A percentile compares a stretch with the other conserved stretches of the same genome.
Conservation (phyloP, 2,797 vertebrate genomes). For the Xenops minutus region DNA sequence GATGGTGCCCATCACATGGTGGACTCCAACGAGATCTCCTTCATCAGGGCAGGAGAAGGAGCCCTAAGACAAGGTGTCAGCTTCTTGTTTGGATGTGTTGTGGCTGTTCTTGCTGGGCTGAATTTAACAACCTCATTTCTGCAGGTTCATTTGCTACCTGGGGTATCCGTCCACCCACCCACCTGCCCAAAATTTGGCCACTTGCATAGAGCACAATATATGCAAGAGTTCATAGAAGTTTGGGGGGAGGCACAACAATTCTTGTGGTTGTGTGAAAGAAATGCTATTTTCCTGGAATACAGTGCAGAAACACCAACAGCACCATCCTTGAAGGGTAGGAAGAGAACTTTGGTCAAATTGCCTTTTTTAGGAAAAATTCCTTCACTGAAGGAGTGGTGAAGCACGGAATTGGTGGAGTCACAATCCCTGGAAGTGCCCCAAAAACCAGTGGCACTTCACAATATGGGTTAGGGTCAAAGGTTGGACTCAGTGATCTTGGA, state of each 20-base stretch:
- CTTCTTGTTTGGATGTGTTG: rapidly evolving
- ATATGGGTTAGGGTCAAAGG: not conserved
- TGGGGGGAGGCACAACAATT: not conserved
- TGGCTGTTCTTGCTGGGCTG: not conserved
- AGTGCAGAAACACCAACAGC: not conserved
- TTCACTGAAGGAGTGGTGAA: not conserved
- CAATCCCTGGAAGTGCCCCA: not conserved
- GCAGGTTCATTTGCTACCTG: rapidly evolving
- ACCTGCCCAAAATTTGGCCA: not conserved
- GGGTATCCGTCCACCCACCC: not conserved
- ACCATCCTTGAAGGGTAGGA: not conserved
- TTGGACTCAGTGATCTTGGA: not conserved
- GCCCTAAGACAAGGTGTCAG: constrained; percentile 89
- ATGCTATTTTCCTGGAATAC: not conserved
- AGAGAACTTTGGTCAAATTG: not conserved
- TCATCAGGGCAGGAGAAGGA: constrained; percentile 94
- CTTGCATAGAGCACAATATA: not conserved
- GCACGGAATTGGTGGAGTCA: not conserved
- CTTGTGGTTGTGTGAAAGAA: not conserved
- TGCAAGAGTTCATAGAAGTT: not conserved
- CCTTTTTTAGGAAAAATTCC: not conserved
- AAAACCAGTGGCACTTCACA: rapidly evolving
- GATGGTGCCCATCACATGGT: constrained; percentile 95
- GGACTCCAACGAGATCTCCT: constrained; percentile 94
- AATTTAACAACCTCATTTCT: not conserved